Percentiles rank a stretch among this genome's conserved stretches.
These are phyloP conservation scores for Lophotis ruficrista DNA, from an alignment of 2,113 vertebrate species.

Conservation along the genomic window DNA sequence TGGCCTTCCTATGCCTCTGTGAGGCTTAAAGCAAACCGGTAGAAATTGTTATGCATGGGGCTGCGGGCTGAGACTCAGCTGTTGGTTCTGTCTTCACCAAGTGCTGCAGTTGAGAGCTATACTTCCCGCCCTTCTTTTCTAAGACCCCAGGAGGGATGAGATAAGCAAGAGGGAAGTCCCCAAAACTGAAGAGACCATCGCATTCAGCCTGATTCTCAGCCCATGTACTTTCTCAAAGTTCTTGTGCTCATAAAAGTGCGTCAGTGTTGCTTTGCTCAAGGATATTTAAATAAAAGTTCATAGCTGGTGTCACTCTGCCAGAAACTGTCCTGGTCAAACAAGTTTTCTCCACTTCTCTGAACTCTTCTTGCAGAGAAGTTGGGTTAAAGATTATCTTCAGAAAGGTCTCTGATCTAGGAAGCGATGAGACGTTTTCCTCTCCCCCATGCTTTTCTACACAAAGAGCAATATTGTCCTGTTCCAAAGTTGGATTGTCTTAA, in stretches of 20 bases:
- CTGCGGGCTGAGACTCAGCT: neutral
- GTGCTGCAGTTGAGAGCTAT: neutral
- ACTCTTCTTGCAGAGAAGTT: neutral
- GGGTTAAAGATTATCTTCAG: neutral
- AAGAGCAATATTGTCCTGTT: neutral
- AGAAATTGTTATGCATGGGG: neutral
- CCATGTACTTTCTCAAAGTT: neutral
- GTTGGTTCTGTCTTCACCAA: neutral
- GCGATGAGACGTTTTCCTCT: neutral
- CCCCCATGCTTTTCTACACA: neutral
- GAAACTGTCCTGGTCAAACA: neutral
- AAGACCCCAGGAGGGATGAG: neutral
- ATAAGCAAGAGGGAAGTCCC: neutral
- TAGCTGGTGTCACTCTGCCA: neutral
- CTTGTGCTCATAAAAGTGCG: neutral
- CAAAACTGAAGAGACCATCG: neutral
- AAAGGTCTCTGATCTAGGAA: neutral
- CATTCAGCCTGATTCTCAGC: neutral
- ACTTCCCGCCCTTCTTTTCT: neutral
- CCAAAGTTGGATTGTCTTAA: neutral
- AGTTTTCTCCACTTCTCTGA: neutral
- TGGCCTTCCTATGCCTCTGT: neutral
- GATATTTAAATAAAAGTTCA: neutral
- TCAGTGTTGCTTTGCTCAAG: neutral
- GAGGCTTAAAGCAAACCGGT: neutral